Evolutionary conservation across 2,888 invertebrate species (phyloP), one percentile per base, ranked within the genome.

Genomic region (Leptothorax acervorum): DNA sequence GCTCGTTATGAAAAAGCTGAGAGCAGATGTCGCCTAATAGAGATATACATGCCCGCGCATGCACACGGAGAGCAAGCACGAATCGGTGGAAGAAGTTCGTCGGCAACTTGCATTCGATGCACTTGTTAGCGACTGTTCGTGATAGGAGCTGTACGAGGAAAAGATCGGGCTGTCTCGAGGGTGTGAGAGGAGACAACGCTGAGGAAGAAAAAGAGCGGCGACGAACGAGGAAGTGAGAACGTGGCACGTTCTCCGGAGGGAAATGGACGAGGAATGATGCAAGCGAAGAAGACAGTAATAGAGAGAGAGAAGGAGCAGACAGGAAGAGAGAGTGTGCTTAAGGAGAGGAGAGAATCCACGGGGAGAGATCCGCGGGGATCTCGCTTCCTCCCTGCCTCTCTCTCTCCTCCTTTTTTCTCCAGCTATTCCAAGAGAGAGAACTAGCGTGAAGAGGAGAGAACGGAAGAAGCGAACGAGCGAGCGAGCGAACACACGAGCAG

Each of bases 91-190:
- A 87, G 86, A 91, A 90, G 87, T 90, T 89, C 35, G 85, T 66
- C 86, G 82, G 84, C 86, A 89, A 87, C 83, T 90, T 92, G 92
- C 89, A 92, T 92, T 92, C 91, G 92, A 92, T 91, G 92, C 90
- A 92, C 91, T 92, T 92, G 93, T 92, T 92, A 92, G 91, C 91
- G 91, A 90, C 90, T 92, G 91, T 91, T 92, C 89, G 90, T 89
- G 92, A 93, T 91, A 90, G 89, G 89, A 90, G 87, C 85, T 85
- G 89, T 82, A 83, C 87, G 89, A 88, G 91, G 92, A 93, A 93
- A 93, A 92, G 92, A 92, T 92, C 92, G 91, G 90, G 85, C 88
- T 86, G 88, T 84, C 85, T 85, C 88, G 86, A 89, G 90, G 87
- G 86, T 81, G 75, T 85, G 82, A 74, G 86, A 73, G 75, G 83